Evolutionary conservation across 2,113 vertebrate genomes (phyloP).

Genomic region (Callipepla squamata): DNA sequence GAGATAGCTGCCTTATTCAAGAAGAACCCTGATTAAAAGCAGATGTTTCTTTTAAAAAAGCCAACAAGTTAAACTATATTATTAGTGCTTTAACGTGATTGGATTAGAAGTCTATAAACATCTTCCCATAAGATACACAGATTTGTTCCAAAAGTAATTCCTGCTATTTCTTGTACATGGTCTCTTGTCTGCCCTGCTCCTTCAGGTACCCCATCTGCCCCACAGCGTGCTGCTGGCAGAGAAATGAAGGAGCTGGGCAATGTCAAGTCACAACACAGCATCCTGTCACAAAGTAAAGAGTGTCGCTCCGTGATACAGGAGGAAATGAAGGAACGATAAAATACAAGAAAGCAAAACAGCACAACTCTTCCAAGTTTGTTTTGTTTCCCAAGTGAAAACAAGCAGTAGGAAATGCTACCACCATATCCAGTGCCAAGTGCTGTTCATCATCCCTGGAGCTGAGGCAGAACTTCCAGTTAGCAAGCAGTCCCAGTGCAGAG

Average conservation of each 20-base stretch:
- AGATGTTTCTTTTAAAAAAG: slow-evolving; percentile 1
- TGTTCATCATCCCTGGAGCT: neutral
- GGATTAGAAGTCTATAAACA: slow-evolving; percentile 59
- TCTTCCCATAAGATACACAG: neutral
- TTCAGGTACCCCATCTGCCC: neutral
- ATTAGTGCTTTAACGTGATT: slow-evolving; percentile 52
- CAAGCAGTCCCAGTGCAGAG: neutral
- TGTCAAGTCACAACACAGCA: neutral
- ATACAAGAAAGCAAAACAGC: neutral
- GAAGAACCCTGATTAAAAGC: slow-evolving; percentile 22
- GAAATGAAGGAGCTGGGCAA: neutral
- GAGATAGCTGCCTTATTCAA: slow-evolving; percentile 20
- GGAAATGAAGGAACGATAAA: neutral
- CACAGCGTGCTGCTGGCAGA: neutral
- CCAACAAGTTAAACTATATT: slow-evolving; percentile 60
- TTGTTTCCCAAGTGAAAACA: neutral
- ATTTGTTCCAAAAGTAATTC: slow-evolving; percentile 25
- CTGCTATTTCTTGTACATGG: neutral
- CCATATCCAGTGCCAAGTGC: neutral
- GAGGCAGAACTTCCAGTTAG: neutral
- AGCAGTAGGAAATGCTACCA: fast-evolving
- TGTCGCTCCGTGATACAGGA: neutral
- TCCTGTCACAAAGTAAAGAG: neutral
- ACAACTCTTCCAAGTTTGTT: neutral
- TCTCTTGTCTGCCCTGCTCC: neutral